A percentile compares a stretch with the other conserved stretches of the same genome.
Evolutionary conservation across 2,797 vertebrate species (phyloP).

Genomic region (Darevskia mixta): DNA sequence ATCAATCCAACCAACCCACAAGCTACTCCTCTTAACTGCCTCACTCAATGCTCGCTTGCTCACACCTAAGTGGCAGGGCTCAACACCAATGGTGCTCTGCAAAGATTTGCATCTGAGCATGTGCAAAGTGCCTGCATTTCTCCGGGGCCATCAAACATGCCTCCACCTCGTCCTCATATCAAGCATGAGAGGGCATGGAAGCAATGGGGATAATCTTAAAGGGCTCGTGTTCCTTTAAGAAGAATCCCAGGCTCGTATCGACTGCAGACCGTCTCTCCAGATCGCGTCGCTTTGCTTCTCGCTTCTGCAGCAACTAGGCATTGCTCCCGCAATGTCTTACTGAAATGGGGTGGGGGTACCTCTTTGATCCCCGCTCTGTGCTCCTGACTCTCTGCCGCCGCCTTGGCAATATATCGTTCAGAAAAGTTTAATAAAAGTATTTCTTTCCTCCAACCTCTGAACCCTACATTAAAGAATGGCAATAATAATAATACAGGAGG

Average conservation of each 20-base stretch:
- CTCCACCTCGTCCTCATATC: no score
- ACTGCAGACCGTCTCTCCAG: no score
- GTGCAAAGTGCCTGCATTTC: not conserved
- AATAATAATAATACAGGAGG: no score
- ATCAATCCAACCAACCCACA: not conserved
- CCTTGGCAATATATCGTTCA: not conserved
- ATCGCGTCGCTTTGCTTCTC: no score
- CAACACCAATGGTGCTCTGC: no score
- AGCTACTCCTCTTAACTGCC: not conserved
- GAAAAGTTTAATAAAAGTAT: no score
- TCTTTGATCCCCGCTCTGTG: not conserved
- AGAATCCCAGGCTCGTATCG: not conserved
- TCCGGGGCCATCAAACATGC: not conserved
- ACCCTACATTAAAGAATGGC: not conserved
- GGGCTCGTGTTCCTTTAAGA: not conserved
- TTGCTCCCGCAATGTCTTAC: not conserved
- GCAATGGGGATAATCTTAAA: not conserved
- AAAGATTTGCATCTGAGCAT: not conserved
- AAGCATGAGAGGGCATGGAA: not conserved
- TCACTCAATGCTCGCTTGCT: not conserved
- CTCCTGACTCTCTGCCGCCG: not conserved
- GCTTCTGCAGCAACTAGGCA: not conserved
- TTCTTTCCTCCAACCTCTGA: not conserved
- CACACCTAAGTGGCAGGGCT: not conserved
- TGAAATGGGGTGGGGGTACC: not conserved